Evolutionary conservation across 2,113 vertebrate genomes (phyloP).

Genomic region (Rynchops niger): DNA sequence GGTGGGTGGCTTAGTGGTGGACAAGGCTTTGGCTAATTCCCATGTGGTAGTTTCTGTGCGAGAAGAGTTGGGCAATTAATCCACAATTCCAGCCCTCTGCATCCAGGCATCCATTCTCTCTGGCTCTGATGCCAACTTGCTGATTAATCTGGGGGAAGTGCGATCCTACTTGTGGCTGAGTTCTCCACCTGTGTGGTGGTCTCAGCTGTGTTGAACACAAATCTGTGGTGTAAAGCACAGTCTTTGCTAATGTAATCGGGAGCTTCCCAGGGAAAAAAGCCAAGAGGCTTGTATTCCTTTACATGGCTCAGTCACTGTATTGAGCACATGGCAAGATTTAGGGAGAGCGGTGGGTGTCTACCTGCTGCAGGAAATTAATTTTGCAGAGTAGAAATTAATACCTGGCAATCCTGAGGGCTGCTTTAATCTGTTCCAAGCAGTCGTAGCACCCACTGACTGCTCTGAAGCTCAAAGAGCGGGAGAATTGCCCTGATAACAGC

Average conservation of each 20-base stretch:
- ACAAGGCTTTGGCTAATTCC: neutral
- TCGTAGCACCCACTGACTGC: neutral
- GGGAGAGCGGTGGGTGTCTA: neutral
- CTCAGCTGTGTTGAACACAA: neutral
- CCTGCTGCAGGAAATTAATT: neutral
- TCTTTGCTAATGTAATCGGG: neutral
- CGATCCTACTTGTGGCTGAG: neutral
- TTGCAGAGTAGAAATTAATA: neutral
- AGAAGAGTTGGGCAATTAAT: neutral
- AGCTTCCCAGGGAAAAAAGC: neutral
- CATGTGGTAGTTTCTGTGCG: neutral
- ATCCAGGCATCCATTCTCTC: neutral
- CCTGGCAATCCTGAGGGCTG: neutral
- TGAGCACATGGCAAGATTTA: neutral
- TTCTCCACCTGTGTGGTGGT: neutral
- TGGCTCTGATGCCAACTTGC: neutral
- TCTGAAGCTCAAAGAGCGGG: neutral
- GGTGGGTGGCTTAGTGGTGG: neutral
- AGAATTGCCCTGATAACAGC: slow-evolving; percentile 58
- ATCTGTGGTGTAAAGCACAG: neutral
- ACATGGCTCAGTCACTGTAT: neutral
- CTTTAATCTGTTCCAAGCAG: neutral
- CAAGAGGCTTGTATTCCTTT: neutral
- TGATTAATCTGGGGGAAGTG: neutral
- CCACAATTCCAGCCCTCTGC: neutral